phyloP scores from a whole-genome alignment of 2,113 vertebrate species.

The Mustela lutreola region DNA sequence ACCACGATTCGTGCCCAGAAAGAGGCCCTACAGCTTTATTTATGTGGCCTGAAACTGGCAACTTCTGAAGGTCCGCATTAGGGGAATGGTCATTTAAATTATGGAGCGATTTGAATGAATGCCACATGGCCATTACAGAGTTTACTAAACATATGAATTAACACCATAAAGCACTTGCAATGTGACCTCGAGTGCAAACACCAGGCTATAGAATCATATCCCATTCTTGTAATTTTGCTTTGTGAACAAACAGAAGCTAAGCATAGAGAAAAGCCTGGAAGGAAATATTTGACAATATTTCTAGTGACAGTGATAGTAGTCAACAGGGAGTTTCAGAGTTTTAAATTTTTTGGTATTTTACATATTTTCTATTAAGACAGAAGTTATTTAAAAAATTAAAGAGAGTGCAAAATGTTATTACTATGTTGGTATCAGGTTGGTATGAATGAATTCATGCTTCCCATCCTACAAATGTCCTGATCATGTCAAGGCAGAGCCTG shows the following conservation, averaged over 20 bases:
- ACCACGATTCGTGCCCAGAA: not conserved
- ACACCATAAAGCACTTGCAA: not conserved
- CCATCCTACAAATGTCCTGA: rapidly evolving
- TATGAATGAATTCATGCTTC: not conserved
- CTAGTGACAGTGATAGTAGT: not conserved
- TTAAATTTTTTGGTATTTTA: not conserved
- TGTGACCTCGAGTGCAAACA: not conserved
- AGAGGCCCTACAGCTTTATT: not conserved
- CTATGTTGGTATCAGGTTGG: not conserved
- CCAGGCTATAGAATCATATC: not conserved
- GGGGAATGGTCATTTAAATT: not conserved
- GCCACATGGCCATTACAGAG: not conserved
- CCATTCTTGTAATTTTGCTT: not conserved
- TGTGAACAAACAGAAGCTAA: not conserved
- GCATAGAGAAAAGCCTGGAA: not conserved
- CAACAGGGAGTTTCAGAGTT: not conserved
- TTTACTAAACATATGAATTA: not conserved
- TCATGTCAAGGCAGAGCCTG: not conserved
- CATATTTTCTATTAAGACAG: not conserved
- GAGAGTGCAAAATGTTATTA: not conserved
- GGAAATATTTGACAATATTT: not conserved
- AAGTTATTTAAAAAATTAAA: not conserved
- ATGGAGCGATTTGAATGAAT: not conserved
- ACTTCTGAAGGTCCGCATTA: not conserved
- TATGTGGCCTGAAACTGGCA: not conserved